phyloP scores from a whole-genome alignment of 2,888 invertebrate genomes.

The Aquatica leii region DNA sequence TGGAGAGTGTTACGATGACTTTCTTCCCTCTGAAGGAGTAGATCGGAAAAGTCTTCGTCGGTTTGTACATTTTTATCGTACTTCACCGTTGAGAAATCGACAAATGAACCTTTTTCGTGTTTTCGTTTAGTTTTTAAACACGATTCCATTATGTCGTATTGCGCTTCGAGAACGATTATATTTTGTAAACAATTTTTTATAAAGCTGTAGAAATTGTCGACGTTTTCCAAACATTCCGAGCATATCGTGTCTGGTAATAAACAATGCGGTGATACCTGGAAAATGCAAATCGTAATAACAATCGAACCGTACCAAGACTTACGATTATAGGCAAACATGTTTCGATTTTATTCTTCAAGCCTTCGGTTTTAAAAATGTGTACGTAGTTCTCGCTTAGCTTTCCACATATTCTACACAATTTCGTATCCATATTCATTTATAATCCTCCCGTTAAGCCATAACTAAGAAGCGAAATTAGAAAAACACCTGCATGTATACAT shows the following conservation, averaged over 20 bases:
- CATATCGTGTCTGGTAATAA: constrained; percentile 58
- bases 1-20: constrained; percentile 1
- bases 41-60: constrained; percentile 45
- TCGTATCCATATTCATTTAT: constrained; percentile 52
- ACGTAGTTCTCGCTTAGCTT: constrained; percentile 53
- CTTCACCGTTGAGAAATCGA: constrained; percentile 55
- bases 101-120: constrained; percentile 61
- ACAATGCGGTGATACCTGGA: constrained; percentile 54
- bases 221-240: constrained; percentile 53
- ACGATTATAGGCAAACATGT: constrained; percentile 60
- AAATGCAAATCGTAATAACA: neutral
- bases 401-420: constrained; percentile 58
- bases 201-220: constrained; percentile 56
- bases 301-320: constrained; percentile 41
- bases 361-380: constrained; percentile 58
- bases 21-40: constrained; percentile 15
- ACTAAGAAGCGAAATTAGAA: too few species aligned
- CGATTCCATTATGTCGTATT: constrained; percentile 57
- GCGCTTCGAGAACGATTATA: constrained; percentile 56
- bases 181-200: constrained; percentile 57
- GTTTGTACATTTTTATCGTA: constrained; percentile 54
- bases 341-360: constrained; percentile 58
- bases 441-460: too few species aligned
- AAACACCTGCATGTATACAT: too few species aligned
- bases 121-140: constrained; percentile 57